Evolutionary conservation across 2,888 invertebrate genomes (phyloP), one percentile per base, ranked within the genome.

Genomic region (Pyrrhia umbra): DNA sequence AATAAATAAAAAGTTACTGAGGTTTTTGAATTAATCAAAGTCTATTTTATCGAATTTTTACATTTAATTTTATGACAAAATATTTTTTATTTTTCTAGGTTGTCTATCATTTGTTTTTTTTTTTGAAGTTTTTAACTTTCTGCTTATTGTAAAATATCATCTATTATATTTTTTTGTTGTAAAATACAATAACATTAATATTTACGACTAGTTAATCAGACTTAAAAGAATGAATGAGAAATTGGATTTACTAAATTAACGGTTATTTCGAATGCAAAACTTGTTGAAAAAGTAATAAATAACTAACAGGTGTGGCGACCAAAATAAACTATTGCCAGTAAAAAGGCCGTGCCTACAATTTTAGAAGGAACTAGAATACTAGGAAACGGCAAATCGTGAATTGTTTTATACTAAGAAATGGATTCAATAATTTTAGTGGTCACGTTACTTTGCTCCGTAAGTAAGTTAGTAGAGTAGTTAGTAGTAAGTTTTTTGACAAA

Each of bases 281-380:
- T 47, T 51, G 61, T 69, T 74, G 60, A 66, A 61, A 73, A 68
- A 37, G 40, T 58, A 25, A 58, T 70, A 75, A 75, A 73, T 74
- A 69, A 50, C 61, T 43, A 43, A 58, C 23, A 58, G 55, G 54
- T 74, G 65, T 69, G 69, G 69, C 59, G 52, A 45, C 40, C 43
- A 34, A 47, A 34, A 52, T 52, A 68, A 54, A 25, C 62, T 21
- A 27, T 25, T 46, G 39, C 16, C 43, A 56, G 62, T 50, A 49
- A 56, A 56, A 52, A 23, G 43, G n/a, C 30, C 52, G 21, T 37
- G 45, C n/a, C n/a, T n/a, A n/a, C 23, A 9, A 27, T 63, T 58
- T 63, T 62, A 21, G 39, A 30, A 43, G 18, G 23, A 43, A 59
- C 37, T 55, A 16, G 54, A 49, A 51, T 62, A 58, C 34, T 9